These are phyloP conservation scores for Strongylocentrotus purpuratus DNA, from an alignment of 35 echinoderm and acorn worm species.

Conservation along the genomic window DNA sequence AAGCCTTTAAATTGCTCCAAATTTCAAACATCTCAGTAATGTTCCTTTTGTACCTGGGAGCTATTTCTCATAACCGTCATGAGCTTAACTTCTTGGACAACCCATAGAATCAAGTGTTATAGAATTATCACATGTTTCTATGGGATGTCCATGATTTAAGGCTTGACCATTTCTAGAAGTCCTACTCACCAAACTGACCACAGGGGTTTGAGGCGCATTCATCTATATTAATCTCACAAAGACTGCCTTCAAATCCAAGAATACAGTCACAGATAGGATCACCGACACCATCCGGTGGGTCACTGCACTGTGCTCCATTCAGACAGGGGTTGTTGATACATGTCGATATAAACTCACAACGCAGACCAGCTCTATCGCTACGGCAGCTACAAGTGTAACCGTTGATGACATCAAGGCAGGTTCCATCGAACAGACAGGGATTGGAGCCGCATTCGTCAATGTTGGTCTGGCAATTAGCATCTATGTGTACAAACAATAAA, in stretches of 20 bases:
- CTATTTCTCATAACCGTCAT: too few relatives aligned
- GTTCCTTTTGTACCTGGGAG: too few relatives aligned
- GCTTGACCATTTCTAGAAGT: too few relatives aligned
- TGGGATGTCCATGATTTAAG: too few relatives aligned
- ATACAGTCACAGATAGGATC: constrained; percentile 76
- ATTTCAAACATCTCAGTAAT: too few relatives aligned
- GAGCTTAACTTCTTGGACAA: too few relatives aligned
- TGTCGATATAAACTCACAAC: constrained; percentile 71
- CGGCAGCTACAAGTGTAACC: constrained; percentile 68
- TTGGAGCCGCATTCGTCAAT: constrained; percentile 78
- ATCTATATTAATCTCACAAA: constrained; percentile 81
- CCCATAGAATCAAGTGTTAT: too few relatives aligned
- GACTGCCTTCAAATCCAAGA: constrained; percentile 73
- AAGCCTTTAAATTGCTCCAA: too few relatives aligned
- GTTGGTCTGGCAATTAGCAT: constrained; percentile 47
- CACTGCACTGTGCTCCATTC: constrained; percentile 82
- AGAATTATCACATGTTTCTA: too few relatives aligned
- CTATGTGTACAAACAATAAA: background rate
- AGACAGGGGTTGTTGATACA: constrained; percentile 80
- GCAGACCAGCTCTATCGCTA: constrained; percentile 57
- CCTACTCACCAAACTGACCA: constrained; percentile 59
- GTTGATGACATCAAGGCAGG: constrained; percentile 67
- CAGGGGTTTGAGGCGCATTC: constrained; percentile 84
- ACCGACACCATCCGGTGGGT: constrained; percentile 33
- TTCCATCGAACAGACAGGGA: constrained; percentile 79